Evolutionary conservation across 1,140 invertebrate genomes (phyloP).

Genomic region (Panulirus ornatus): DNA sequence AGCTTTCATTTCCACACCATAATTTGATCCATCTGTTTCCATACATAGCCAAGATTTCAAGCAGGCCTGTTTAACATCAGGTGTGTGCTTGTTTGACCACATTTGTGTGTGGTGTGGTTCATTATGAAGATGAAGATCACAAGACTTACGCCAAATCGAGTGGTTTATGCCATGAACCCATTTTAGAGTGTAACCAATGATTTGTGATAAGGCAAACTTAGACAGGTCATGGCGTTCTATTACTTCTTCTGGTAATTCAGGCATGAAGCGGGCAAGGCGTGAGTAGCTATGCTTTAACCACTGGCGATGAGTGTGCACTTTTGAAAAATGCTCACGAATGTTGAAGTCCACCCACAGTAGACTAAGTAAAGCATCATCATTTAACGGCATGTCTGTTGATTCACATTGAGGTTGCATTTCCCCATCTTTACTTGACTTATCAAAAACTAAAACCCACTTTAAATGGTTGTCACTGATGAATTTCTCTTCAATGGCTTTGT

Average conservation of each 20-base stretch:
- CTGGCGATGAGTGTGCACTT: constrained; percentile 8
- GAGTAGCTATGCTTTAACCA: background rate
- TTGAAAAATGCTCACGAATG: constrained; percentile 10
- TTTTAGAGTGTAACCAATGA: constrained; percentile 52
- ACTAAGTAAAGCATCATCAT: background rate
- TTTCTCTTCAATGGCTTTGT: constrained; percentile 13
- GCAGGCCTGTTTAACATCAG: constrained; percentile 22
- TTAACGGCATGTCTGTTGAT: background rate
- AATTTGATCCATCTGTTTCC: constrained; percentile 13
- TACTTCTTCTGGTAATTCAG: constrained; percentile 1
- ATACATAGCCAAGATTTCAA: constrained; percentile 46
- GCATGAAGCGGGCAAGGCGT: background rate
- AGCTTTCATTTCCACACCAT: constrained; percentile 22
- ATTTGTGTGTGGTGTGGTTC: constrained; percentile 63
- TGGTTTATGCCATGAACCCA: constrained; percentile 45
- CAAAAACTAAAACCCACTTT: constrained; percentile 16
- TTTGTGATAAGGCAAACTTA: constrained; percentile 55
- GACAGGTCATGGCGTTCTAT: constrained; percentile 57
- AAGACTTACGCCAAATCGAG: constrained; percentile 45
- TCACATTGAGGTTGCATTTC: background rate
- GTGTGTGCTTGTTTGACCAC: constrained; percentile 33
- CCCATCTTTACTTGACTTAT: background rate
- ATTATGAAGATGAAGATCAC: constrained; percentile 36
- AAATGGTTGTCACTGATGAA: constrained; percentile 9
- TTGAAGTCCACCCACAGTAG: constrained; percentile 22